phyloP scores from a whole-genome alignment of 2,113 vertebrate genomes.

The Rhombomys opimus region DNA sequence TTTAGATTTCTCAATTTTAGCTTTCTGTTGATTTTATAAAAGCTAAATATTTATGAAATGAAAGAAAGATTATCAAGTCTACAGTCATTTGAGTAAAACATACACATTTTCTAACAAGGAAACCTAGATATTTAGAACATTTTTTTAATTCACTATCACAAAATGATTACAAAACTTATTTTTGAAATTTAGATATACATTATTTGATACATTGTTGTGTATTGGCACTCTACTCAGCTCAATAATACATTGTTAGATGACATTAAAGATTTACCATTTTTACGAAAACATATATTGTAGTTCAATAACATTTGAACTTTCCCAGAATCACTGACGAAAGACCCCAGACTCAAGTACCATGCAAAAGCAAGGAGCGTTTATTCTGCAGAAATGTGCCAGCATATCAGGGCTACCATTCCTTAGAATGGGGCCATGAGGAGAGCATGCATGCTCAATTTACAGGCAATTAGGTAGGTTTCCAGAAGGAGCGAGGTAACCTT shows the following conservation, averaged over 20 bases:
- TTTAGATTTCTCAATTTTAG: background rate
- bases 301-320: conserved; percentile 62
- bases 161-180: conserved; percentile 47
- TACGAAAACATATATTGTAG: conserved; percentile 74
- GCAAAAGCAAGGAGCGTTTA: too few species aligned
- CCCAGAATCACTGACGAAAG: too few species aligned
- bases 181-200: conserved; percentile 61
- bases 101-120: background rate
- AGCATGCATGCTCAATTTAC: too few species aligned
- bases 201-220: background rate
- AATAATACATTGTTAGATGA: conserved; percentile 62
- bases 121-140: background rate
- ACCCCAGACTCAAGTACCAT: too few species aligned
- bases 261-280: conserved; percentile 73
- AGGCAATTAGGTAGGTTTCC: too few species aligned
- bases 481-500: too few species aligned
- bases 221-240: conserved; percentile 39
- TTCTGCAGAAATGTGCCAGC: too few species aligned
- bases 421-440: too few species aligned
- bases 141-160: conserved; percentile 38
- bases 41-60: background rate
- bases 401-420: too few species aligned
- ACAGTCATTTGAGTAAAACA: background rate
- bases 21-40: background rate
- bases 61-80: background rate